phyloP scores from a whole-genome alignment of 2,888 invertebrate genomes.

The Hypolimnas misippus region DNA sequence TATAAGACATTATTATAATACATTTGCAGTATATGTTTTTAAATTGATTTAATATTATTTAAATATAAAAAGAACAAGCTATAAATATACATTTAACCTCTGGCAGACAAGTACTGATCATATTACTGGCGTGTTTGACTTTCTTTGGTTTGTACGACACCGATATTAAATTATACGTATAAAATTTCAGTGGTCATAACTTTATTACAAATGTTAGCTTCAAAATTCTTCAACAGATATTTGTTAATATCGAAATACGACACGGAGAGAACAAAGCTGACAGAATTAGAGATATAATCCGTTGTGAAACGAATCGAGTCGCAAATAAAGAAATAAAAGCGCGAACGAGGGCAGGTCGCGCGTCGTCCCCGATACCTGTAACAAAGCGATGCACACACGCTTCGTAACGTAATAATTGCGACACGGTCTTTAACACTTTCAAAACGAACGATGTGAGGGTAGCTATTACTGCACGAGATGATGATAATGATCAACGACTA shows the following conservation, averaged over 20 bases:
- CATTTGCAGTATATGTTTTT: too few species aligned
- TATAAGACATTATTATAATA: too few species aligned
- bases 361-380: conserved; percentile 16
- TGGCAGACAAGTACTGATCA: background rate
- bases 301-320: conserved; percentile 17
- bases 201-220: background rate
- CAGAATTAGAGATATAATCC: conserved; percentile 19
- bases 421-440: background rate
- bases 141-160: conserved; percentile 9
- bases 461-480: background rate
- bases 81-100: background rate
- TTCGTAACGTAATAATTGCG: conserved; percentile 9
- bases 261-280: conserved; percentile 19
- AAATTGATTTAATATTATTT: too few species aligned
- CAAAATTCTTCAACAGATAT: background rate
- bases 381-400: conserved; percentile 14
- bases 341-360: conserved; percentile 17
- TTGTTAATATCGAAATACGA: conserved; percentile 12
- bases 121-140: background rate
- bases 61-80: background rate
- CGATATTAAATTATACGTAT: background rate
- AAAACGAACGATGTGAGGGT: background rate
- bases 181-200: background rate
- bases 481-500: background rate
- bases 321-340: conserved; percentile 18